Evolutionary conservation across 1,140 invertebrate genomes (phyloP).

Genomic region (Colletes gigas): DNA sequence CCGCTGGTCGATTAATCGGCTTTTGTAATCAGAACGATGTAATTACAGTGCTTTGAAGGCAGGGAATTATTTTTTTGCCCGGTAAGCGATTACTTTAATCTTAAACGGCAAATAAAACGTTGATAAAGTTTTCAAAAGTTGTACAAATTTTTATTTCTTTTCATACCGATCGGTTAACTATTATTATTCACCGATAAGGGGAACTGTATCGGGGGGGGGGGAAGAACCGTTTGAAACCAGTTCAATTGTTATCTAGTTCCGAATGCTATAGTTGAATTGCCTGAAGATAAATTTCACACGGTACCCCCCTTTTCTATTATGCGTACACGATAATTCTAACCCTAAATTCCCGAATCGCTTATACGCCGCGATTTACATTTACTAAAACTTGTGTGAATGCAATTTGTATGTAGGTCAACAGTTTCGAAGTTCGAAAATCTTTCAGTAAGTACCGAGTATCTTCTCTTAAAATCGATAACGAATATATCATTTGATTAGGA

Average conservation of each 20-base stretch:
- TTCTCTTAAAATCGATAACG: no score
- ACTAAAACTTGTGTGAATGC: conserved; percentile 8
- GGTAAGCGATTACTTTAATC: no score
- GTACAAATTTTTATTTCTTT: no score
- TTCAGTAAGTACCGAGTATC: no score
- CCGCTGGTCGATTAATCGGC: no score
- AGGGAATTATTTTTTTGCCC: no score
- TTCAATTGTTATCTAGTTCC: neutral
- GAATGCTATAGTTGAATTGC: conserved; percentile 25
- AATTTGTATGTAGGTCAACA: conserved; percentile 17
- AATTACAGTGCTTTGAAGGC: no score
- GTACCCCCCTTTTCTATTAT: conserved; percentile 9
- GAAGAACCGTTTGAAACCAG: conserved; percentile 24
- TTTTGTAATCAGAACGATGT: no score
- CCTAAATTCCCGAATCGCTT: neutral
- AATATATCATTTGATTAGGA: no score
- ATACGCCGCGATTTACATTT: conserved; percentile 21
- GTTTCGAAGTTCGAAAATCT: neutral
- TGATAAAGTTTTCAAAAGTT: no score
- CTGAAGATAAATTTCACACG: conserved; percentile 26
- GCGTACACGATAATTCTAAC: conserved; percentile 14
- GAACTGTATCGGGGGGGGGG: conserved; percentile 17
- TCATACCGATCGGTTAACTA: no score
- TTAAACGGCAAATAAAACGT: no score
- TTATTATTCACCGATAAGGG: conserved; percentile 14